Percentiles rank a stretch among this genome's conserved stretches.
Conservation (phyloP, 2,888 invertebrate species). For the Argyresthia albistria region DNA sequence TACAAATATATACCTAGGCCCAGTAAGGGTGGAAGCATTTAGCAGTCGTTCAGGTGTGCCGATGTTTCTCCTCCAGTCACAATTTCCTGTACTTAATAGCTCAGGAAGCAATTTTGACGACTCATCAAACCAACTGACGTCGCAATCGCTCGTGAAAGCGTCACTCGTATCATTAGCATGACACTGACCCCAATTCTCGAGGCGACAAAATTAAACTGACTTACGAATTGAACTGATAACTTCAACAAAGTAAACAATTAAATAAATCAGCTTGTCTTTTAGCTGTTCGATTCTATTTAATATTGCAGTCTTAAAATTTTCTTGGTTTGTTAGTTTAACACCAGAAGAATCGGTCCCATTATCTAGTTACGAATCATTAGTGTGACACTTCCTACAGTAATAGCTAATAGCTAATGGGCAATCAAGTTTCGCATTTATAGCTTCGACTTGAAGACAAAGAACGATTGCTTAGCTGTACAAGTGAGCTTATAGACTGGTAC, state of each 20-base stretch:
- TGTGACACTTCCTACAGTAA: neutral
- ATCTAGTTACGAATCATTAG: neutral
- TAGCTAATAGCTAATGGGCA: neutral
- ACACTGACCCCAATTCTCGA: neutral
- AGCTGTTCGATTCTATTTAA: too few species aligned
- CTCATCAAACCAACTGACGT: slow-evolving; percentile 48
- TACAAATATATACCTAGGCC: neutral
- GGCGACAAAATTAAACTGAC: too few species aligned
- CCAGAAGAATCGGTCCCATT: neutral
- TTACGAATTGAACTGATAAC: too few species aligned
- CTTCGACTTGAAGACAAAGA: neutral
- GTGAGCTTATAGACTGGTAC: neutral
- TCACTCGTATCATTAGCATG: slow-evolving; percentile 1
- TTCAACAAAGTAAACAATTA: too few species aligned
- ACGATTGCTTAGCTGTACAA: neutral
- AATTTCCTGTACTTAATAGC: slow-evolving; percentile 72
- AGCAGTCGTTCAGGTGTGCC: slow-evolving; percentile 40
- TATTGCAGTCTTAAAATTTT: too few species aligned
- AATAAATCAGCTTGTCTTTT: too few species aligned
- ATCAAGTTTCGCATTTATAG: neutral
- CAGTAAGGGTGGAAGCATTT: slow-evolving; percentile 1
- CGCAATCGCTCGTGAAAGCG: neutral
- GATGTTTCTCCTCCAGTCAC: slow-evolving; percentile 47
- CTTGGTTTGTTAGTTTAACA: neutral
- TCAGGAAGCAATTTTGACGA: slow-evolving; percentile 69